phyloP scores from a whole-genome alignment of 2,113 vertebrate genomes.

The Drymodes brunneopygia region DNA sequence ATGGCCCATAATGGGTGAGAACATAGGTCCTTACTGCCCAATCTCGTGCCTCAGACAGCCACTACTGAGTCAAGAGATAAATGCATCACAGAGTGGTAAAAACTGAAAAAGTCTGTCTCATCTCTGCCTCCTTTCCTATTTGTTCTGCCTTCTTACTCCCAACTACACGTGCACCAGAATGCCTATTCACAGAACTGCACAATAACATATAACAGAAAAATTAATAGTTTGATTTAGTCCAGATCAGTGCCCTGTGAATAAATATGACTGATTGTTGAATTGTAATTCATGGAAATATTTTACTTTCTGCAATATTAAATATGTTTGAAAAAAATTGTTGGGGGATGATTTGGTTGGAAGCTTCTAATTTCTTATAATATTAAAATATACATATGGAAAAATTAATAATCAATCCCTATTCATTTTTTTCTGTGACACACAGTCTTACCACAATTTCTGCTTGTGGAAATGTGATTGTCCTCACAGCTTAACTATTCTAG shows the following conservation, averaged over 20 bases:
- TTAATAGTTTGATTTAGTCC: neutral
- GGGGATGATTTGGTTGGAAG: neutral
- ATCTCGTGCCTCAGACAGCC: neutral
- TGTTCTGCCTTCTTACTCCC: neutral
- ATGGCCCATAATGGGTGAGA: neutral
- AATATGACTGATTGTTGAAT: neutral
- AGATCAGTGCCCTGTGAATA: neutral
- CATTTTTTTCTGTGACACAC: neutral
- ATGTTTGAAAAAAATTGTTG: neutral
- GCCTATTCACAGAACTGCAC: neutral
- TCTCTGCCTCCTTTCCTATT: neutral
- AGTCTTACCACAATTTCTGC: neutral
- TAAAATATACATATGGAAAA: neutral
- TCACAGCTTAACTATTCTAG: neutral
- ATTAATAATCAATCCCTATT: neutral
- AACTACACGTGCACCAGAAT: neutral
- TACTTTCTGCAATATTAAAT: neutral
- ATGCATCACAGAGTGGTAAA: neutral
- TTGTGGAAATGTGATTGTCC: neutral
- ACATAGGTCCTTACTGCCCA: neutral
- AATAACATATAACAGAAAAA: neutral
- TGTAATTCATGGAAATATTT: neutral
- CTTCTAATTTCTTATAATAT: neutral
- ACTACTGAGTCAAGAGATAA: neutral
- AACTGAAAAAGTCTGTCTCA: neutral